Base-by-base conservation (phyloP, 2,888 invertebrate species). In the Cloeon dipterum region DNA sequence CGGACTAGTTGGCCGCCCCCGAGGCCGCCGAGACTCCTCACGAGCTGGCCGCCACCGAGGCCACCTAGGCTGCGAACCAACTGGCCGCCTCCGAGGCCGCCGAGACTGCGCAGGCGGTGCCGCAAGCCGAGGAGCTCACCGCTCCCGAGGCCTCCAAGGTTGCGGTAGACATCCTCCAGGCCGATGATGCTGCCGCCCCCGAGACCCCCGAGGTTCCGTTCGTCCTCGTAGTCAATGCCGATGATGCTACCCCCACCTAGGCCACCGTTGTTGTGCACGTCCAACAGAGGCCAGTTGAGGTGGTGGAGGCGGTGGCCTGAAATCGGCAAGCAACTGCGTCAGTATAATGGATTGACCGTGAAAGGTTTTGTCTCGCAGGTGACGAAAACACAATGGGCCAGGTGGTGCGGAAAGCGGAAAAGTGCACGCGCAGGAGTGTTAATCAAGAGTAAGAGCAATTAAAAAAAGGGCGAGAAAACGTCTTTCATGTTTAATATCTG, bases 11-110 rank as follows among this genome's bases (percentile, higher is more conserved):
- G 5, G n/a, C 25, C 16, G 4, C 11, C 37, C 5, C 34, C 14
- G 7, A 4, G 8, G 16, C 5, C 5, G 26, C 26, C 14, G 5
- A 5, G 13, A 7, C 39, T 8, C 11, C 17, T 13, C 11, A 39
- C 18, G 11, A 40, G 19, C 21, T 43, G 44, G 32, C 46, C 47
- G 41, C 40, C 34, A 11, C 35, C 39, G 14, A 39, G 25, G 21
- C 20, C 21, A 11, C 32, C 49, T 39, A 55, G 39, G 33, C 47
- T 47, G 11, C 53, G 43, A 36, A 53, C 42, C 16, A 52, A 40
- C 38, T 52, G 49, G 1, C 50, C 50, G 2, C 50, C 50, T 4
- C 50, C 50, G n/a, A 29, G 16, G 5, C 29, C 29, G 7, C 14
- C 14, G 29, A 29, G 11, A 16, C 29, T 29, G 5, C 29, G 29